A percentile compares a stretch with the other conserved stretches of the same genome.
Conservation (phyloP, 2,113 vertebrate species). For the Hymenochirus boettgeri region DNA sequence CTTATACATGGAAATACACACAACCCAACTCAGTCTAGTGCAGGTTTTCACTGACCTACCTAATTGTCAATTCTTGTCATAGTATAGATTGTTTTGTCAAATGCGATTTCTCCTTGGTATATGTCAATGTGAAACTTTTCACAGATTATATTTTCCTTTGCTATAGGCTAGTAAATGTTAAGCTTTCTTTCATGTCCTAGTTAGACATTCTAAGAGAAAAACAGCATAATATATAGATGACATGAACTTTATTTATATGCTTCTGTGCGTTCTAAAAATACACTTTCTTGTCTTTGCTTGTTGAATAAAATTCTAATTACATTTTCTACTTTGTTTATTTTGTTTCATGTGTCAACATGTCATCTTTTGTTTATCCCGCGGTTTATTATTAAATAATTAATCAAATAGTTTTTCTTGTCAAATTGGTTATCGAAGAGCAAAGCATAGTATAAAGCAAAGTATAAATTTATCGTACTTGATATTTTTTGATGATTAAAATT, state of each 20-base stretch:
- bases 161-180: too few species aligned
- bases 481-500: slow-evolving; percentile 15
- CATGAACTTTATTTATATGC: not conserved
- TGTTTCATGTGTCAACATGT: slow-evolving; percentile 17
- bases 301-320: not conserved
- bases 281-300: not conserved
- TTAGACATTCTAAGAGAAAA: not conserved
- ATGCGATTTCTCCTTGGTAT: too few species aligned
- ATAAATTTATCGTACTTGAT: not conserved
- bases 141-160: too few species aligned
- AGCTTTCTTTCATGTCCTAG: too few species aligned
- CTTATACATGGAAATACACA: too few species aligned
- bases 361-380: slow-evolving; percentile 29
- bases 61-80: too few species aligned
- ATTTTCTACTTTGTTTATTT: slow-evolving; percentile 16
- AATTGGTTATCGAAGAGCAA: not conserved
- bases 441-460: too few species aligned
- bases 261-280: not conserved
- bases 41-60: too few species aligned
- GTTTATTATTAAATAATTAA: slow-evolving; percentile 12
- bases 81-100: too few species aligned
- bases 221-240: not conserved
- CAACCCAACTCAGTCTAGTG: too few species aligned
- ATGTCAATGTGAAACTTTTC: too few species aligned
- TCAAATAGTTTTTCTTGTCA: slow-evolving; percentile 14